Evolutionary conservation across 2,113 vertebrate genomes (phyloP).

Genomic region (Catharus bicknelli): DNA sequence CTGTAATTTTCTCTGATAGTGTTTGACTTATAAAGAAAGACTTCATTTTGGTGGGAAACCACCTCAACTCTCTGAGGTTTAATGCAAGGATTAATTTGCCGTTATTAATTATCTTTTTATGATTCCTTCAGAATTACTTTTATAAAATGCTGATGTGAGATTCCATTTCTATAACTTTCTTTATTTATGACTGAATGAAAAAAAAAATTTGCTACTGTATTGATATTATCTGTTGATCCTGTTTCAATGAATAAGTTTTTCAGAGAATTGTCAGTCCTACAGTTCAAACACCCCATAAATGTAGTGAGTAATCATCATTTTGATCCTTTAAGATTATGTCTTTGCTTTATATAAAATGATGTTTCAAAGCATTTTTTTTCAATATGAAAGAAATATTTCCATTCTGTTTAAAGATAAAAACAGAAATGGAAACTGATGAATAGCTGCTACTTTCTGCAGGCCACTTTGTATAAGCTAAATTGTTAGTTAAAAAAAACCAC

Average conservation of each 20-base stretch:
- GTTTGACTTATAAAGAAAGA: background rate
- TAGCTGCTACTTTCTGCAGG: background rate
- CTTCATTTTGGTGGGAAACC: background rate
- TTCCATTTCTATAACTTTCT: background rate
- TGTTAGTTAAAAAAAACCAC: background rate
- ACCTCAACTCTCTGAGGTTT: background rate
- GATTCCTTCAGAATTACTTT: background rate
- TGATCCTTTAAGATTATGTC: background rate
- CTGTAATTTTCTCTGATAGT: background rate
- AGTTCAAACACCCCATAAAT: background rate
- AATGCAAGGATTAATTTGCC: background rate
- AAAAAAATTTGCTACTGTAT: background rate
- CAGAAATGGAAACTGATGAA: background rate
- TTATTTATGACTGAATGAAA: background rate
- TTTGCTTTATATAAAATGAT: background rate
- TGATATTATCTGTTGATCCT: background rate
- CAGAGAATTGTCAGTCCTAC: background rate
- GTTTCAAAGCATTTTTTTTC: background rate
- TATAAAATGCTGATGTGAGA: background rate
- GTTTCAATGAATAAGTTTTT: background rate
- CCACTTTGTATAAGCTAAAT: background rate
- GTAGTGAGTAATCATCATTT: background rate
- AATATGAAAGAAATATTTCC: background rate
- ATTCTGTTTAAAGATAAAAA: background rate
- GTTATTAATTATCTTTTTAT: background rate